Percentiles rank a stretch among this genome's conserved stretches.
Evolutionary conservation across 2,113 vertebrate species (phyloP).

Genomic region (Pseudorectes ferrugineus): DNA sequence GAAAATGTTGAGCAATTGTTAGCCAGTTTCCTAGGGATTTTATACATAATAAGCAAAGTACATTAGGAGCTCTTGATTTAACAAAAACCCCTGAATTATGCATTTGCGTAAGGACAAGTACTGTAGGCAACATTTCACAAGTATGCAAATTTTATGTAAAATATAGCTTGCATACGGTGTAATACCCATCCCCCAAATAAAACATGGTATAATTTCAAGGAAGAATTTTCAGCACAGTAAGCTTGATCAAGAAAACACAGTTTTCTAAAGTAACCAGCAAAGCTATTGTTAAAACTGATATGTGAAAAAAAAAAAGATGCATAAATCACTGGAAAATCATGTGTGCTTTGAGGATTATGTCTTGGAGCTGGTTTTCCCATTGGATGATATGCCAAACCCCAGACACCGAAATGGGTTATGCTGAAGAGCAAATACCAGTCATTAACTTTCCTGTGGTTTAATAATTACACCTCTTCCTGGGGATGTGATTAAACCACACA

Average conservation of each 20-base stretch:
- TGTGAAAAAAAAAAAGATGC: not conserved
- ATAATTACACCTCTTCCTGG: constrained; percentile 71
- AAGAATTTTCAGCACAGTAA: not conserved
- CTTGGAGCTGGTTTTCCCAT: constrained; percentile 48
- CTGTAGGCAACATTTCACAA: not conserved
- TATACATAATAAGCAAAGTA: constrained; percentile 35
- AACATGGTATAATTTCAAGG: not conserved
- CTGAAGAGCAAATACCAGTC: constrained; percentile 61
- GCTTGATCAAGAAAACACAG: not conserved
- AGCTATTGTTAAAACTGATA: constrained; percentile 27
- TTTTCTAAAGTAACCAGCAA: constrained; percentile 3
- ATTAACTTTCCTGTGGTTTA: constrained; percentile 74
- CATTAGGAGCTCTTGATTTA: constrained; percentile 35
- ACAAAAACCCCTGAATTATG: constrained; percentile 30
- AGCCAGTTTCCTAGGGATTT: constrained; percentile 30
- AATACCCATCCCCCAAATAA: not conserved
- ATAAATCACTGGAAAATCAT: constrained; percentile 58
- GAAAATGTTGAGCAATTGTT: not conserved
- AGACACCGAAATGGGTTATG: constrained; percentile 64
- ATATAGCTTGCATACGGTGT: not conserved
- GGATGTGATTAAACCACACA: constrained; percentile 70
- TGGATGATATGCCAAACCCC: constrained; percentile 59
- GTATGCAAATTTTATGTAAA: constrained; percentile 44
- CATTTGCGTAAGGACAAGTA: constrained; percentile 41
- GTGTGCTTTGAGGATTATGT: constrained; percentile 41